Conservation (phyloP, 2,888 invertebrate genomes). For the Drosophila merina region DNA sequence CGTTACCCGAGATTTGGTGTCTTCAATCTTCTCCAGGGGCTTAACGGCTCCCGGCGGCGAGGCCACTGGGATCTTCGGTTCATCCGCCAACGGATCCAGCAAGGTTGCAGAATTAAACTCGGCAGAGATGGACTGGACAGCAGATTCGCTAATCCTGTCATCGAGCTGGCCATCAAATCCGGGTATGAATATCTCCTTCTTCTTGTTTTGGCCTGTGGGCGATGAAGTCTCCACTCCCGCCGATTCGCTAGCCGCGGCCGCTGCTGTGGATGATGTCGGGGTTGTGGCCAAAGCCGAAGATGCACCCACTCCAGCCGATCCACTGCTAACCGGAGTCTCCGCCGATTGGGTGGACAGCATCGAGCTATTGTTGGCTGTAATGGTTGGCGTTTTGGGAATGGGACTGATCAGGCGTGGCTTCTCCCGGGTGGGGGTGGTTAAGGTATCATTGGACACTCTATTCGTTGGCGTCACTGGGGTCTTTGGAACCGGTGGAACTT, state of each 20-base stretch:
- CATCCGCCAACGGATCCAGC: constrained; percentile 82
- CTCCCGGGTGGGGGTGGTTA: constrained; percentile 81
- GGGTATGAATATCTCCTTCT: constrained; percentile 88
- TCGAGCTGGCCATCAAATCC: constrained; percentile 89
- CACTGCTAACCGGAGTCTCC: constrained; percentile 60
- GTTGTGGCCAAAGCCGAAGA: constrained; percentile 64
- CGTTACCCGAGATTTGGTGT: constrained; percentile 89
- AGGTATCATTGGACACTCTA: constrained; percentile 19
- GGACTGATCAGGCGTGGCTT: constrained; percentile 85
- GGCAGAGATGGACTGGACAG: constrained; percentile 91
- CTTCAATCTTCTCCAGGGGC: constrained; percentile 86
- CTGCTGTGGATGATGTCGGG: constrained; percentile 61
- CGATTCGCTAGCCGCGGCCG: constrained; percentile 27
- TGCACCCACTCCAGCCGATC: constrained; percentile 40
- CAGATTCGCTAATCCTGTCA: constrained; percentile 90
- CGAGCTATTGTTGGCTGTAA: constrained; percentile 53
- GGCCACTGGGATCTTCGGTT: constrained; percentile 82
- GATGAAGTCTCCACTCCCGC: constrained; percentile 42
- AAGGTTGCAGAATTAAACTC: constrained; percentile 82
- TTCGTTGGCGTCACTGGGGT: constrained; percentile 31
- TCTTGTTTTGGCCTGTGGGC: constrained; percentile 68
- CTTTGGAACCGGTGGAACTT: constrained; percentile 18
- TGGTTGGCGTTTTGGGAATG: constrained; percentile 86
- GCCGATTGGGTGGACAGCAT: constrained; percentile 63
- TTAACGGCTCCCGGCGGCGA: constrained; percentile 84